These are phyloP conservation scores for Esox masquinongy DNA, from an alignment of 2,797 vertebrate genomes.

Conservation along the genomic window DNA sequence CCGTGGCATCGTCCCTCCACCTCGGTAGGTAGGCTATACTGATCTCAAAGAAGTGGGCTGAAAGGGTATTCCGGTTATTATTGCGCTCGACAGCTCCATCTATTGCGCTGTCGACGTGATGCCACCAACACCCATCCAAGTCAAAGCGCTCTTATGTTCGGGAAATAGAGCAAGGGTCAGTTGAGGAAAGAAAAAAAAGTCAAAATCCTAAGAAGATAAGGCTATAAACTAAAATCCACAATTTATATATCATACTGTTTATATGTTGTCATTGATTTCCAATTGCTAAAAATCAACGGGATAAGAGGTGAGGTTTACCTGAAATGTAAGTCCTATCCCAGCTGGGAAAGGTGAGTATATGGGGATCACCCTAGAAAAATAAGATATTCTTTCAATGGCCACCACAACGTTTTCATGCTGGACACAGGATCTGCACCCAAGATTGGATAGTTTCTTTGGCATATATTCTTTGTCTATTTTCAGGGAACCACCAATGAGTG, in stretches of 20 bases:
- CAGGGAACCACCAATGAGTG: not conserved
- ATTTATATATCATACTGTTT: not conserved
- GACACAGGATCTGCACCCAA: too few species aligned
- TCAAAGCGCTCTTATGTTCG: not conserved
- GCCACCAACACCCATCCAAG: slow-evolving; percentile 21
- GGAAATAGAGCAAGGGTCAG: not conserved
- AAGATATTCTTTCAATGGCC: not conserved
- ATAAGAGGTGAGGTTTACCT: not conserved
- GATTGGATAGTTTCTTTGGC: not conserved
- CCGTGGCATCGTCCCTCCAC: slow-evolving; percentile 47
- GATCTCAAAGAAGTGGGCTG: slow-evolving; percentile 18
- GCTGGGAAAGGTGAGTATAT: not conserved
- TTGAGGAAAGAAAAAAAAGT: not conserved
- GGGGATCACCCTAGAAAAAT: not conserved
- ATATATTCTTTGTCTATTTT: not conserved
- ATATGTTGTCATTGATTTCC: not conserved
- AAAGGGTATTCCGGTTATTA: slow-evolving; percentile 12
- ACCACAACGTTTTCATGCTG: not conserved
- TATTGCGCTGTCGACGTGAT: slow-evolving; percentile 37
- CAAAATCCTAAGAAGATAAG: not conserved
- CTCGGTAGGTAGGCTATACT: slow-evolving; percentile 24
- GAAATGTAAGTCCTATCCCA: not conserved
- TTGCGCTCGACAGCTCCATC: slow-evolving; percentile 48
- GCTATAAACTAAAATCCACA: not conserved
- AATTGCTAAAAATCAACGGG: not conserved